Evolutionary conservation across 1,140 invertebrate species (phyloP), one percentile per base, ranked within the genome.

Genomic region (Apis cerana): DNA sequence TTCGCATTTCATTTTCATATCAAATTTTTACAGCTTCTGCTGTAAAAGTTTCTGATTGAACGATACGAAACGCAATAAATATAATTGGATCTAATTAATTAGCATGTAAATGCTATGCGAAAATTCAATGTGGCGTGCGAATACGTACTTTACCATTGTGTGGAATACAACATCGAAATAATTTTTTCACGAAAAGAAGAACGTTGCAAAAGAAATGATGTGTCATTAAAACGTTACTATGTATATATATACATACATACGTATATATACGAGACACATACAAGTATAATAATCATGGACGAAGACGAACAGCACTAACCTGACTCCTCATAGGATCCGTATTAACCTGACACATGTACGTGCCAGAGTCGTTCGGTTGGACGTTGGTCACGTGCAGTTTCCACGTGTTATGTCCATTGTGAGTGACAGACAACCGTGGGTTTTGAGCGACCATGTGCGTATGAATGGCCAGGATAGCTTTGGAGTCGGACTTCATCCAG

Each of bases 301-400:
- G 61, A 71, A 74, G 75, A 48, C 54, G 52, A 72, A 72, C 77
- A 27, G 48, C 78, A 87, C 95, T 95, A 94, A 98, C 97, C 95
- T 97, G 97, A 93, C 96, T 97, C 89, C 96, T 96, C 97, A 98
- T 98, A n/a, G 97, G 97, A 91, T 98, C 97, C 27, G 97, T 98
- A 93, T 98, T 98, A 89, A 98, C 96, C 92, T 98, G 97, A 93
- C 97, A 98, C 97, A 97, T 97, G 93, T 98, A 98, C 27, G 96
- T 97, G 80, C 97, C 97, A 15, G 96, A 97, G 93, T 98, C 97
- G 90, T 97, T 97, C 87, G 96, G 96, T 91, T 97, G 97, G 43
- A 98, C 97, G 92, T 97, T 97, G 85, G 95, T 95, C 90, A 98
- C 97, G 94, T 97, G 96, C 85, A 98, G 95, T 93, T 97, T 97